Evolutionary conservation across 1,140 invertebrate genomes (phyloP).

Genomic region (Steinernema feltiae): DNA sequence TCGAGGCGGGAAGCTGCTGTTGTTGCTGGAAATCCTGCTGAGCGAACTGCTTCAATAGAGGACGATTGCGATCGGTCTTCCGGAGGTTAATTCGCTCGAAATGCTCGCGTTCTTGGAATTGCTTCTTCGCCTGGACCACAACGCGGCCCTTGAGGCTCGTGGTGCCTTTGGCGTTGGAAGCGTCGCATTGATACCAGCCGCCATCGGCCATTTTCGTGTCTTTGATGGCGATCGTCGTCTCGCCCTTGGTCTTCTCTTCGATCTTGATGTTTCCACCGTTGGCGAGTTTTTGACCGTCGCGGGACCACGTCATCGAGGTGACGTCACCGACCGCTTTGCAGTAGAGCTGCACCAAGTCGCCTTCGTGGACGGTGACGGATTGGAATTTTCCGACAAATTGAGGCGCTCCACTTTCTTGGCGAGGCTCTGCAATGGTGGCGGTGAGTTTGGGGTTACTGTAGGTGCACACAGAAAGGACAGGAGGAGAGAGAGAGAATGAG

Average conservation of each 20-base stretch:
- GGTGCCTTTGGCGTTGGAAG: slow-evolving; percentile 39
- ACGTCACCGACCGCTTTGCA: slow-evolving; percentile 42
- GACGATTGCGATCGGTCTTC: slow-evolving; percentile 42
- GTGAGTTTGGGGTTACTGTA: too few relatives aligned
- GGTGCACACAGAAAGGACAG: too few relatives aligned
- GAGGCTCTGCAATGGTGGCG: slow-evolving; percentile 31
- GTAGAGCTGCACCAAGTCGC: slow-evolving; percentile 42
- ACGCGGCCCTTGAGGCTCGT: slow-evolving; percentile 43
- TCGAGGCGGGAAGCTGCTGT: slow-evolving; percentile 60
- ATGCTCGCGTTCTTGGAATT: slow-evolving; percentile 26
- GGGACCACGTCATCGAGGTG: slow-evolving; percentile 33
- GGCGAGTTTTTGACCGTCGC: slow-evolving; percentile 28
- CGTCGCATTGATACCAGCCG: slow-evolving; percentile 45
- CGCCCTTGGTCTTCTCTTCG: slow-evolving; percentile 29
- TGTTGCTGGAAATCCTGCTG: background rate
- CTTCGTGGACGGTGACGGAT: slow-evolving; percentile 40
- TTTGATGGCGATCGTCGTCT: slow-evolving; percentile 34
- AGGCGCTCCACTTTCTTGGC: slow-evolving; percentile 23
- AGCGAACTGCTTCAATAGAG: slow-evolving; percentile 1
- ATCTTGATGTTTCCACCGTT: slow-evolving; percentile 30
- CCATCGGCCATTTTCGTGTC: slow-evolving; percentile 39
- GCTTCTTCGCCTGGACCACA: slow-evolving; percentile 40
- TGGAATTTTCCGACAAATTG: slow-evolving; percentile 43
- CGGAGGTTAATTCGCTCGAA: slow-evolving; percentile 46
- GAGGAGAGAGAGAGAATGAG: too few relatives aligned